Conservation (phyloP, 1,140 invertebrate genomes). For the Drosophila hydei region DNA sequence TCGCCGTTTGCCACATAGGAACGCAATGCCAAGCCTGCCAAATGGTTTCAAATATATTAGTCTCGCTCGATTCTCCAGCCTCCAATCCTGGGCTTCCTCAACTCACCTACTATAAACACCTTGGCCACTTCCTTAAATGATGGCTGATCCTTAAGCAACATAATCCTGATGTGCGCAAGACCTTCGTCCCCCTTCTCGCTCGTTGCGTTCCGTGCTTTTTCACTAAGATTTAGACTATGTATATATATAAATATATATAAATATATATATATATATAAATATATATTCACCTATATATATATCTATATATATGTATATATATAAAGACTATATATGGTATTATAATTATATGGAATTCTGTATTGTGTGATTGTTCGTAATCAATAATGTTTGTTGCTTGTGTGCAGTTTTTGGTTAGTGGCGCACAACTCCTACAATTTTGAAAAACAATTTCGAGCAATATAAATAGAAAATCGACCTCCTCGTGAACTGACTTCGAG, state of each 20-base stretch:
- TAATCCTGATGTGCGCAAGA: constrained; percentile 4
- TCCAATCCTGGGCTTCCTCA: not conserved
- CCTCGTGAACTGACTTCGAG: constrained; percentile 5
- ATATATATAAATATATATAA: constrained; percentile 8
- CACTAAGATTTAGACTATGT: constrained; percentile 4
- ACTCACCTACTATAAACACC: constrained; percentile 48
- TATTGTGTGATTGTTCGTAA: not conserved
- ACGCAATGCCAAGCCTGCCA: constrained; percentile 35
- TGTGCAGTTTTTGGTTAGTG: not conserved
- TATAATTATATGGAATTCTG: not conserved
- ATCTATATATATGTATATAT: not conserved
- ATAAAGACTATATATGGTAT: not conserved
- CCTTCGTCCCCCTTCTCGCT: not conserved
- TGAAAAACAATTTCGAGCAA: constrained; percentile 16
- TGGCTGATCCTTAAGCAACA: constrained; percentile 50
- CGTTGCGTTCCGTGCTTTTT: not conserved
- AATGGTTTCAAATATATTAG: not conserved
- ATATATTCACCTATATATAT: not conserved
- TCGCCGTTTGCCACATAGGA: constrained; percentile 38
- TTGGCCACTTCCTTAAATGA: constrained; percentile 41
- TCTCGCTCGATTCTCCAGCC: not conserved
- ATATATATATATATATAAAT: not conserved
- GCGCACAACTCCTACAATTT: constrained; percentile 32
- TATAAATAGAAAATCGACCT: constrained; percentile 21
- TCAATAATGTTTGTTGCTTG: not conserved